Evolutionary conservation across 1,140 invertebrate species (phyloP).

Genomic region (Steinernema feltiae): DNA sequence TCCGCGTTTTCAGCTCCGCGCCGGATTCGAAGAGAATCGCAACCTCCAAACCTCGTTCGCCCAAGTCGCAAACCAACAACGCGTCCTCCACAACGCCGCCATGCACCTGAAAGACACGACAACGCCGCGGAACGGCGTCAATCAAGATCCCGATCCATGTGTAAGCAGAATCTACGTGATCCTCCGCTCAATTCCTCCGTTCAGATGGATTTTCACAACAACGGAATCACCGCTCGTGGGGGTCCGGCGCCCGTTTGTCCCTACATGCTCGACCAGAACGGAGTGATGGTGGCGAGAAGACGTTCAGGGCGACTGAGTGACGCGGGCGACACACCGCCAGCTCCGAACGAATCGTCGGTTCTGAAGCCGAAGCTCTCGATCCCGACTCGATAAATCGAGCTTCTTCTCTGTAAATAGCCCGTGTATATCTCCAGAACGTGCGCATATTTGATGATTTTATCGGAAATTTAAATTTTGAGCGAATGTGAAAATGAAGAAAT

Average conservation of each 20-base stretch:
- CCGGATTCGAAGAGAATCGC: constrained; percentile 23
- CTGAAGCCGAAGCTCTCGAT: constrained; percentile 6
- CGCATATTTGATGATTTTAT: no score
- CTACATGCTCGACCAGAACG: constrained; percentile 10
- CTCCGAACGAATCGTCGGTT: not conserved
- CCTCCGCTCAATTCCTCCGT: not conserved
- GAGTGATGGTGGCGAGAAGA: not conserved
- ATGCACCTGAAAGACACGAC: not conserved
- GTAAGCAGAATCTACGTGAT: no score
- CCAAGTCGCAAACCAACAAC: not conserved
- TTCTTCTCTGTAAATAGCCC: not conserved
- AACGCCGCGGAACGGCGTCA: not conserved
- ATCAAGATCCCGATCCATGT: not conserved
- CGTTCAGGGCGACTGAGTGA: not conserved
- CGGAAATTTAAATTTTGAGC: not conserved
- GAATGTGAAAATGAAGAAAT: not conserved
- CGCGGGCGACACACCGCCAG: not conserved
- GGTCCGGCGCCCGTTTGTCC: constrained; percentile 2
- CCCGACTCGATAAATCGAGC: not conserved
- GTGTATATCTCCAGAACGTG: not conserved
- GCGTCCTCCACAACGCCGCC: constrained; percentile 2
- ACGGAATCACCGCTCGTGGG: not conserved
- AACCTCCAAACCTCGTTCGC: not conserved
- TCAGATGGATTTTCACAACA: not conserved
- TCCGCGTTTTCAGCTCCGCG: constrained; percentile 24